A percentile compares a stretch with the other conserved stretches of the same genome.
Conservation (phyloP, 1,140 invertebrate genomes). For the Asbolus verrucosus region DNA sequence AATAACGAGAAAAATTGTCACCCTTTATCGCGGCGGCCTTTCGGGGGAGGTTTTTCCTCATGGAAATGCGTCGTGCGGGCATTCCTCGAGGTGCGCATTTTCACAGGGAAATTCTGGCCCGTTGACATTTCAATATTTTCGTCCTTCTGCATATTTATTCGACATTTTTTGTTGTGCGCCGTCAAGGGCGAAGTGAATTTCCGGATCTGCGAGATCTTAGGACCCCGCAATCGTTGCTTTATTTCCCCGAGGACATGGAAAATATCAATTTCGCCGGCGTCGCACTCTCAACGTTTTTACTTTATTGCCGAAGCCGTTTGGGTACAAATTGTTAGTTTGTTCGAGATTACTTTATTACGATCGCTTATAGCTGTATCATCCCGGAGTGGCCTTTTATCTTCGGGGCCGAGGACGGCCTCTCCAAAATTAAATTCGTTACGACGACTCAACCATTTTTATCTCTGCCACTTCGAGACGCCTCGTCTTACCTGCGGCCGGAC, state of each 20-base stretch:
- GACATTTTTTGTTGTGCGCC: constrained; percentile 24
- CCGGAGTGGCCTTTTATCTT: no score
- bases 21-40: no score
- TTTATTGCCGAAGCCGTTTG: constrained; percentile 32
- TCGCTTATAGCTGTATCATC: neutral
- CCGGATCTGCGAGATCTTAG: constrained; percentile 15
- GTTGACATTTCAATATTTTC: constrained; percentile 26
- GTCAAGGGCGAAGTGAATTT: constrained; percentile 30
- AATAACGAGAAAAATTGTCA: no score
- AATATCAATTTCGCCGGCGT: constrained; percentile 26
- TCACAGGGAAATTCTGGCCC: neutral
- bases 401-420: no score
- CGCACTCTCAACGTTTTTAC: constrained; percentile 24
- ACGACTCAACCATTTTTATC: no score
- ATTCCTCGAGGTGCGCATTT: neutral
- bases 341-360: constrained; percentile 27
- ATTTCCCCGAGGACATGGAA: constrained; percentile 31
- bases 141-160: neutral
- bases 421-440: constrained; percentile 5
- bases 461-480: no score
- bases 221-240: constrained; percentile 12
- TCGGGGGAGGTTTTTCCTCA: no score
- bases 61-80: neutral
- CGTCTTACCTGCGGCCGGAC: no score
- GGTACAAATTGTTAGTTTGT: constrained; percentile 28